A percentile compares a stretch with the other conserved stretches of the same genome.
phyloP scores from a whole-genome alignment of 2,797 vertebrate genomes.

The Neosilurus mollespiculum region DNA sequence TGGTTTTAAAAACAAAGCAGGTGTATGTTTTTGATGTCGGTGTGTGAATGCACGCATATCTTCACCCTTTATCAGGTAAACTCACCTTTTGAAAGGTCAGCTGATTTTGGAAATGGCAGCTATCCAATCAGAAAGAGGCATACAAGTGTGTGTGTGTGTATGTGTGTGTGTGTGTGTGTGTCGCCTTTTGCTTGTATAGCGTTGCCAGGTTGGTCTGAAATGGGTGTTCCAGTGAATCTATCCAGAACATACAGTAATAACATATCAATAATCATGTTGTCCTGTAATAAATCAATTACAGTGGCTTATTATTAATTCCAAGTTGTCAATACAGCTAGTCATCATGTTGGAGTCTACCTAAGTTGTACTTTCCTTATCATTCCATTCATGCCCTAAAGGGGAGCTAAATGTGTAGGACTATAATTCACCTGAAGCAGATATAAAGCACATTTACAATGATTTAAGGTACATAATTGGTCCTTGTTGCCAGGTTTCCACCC shows the following conservation, averaged over 20 bases:
- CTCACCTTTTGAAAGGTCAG: not conserved
- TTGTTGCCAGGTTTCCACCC: too few species aligned
- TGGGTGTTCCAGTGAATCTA: too few species aligned
- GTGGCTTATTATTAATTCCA: not conserved
- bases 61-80: conserved; percentile 3
- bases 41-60: not conserved
- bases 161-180: too few species aligned
- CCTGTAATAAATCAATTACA: not conserved
- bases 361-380: not conserved
- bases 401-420: not conserved
- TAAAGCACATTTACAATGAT: not conserved
- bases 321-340: not conserved
- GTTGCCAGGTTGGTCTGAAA: not conserved
- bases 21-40: not conserved
- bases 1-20: not conserved
- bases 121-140: not conserved
- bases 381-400: not conserved
- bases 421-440: not conserved
- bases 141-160: too few species aligned
- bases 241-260: not conserved
- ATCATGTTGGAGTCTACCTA: not conserved
- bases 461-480: not conserved
- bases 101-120: not conserved
- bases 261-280: not conserved
- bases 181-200: not conserved